Evolutionary conservation across 2,113 vertebrate species (phyloP).

Genomic region (Podiceps cristatus): DNA sequence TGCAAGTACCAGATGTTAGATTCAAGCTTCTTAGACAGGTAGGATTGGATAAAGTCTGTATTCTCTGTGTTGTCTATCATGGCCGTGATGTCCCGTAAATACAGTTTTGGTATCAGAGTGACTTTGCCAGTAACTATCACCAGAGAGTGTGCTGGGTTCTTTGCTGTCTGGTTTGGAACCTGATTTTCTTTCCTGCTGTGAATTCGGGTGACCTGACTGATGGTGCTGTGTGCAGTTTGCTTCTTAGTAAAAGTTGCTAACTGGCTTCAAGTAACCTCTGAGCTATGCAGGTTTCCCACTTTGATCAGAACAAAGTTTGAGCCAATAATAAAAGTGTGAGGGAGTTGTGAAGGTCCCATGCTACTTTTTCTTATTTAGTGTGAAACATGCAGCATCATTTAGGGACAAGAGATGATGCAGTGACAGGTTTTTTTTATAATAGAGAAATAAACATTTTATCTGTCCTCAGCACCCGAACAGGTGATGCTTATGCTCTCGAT

Average conservation of each 20-base stretch:
- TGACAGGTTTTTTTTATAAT: background rate
- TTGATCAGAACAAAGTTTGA: background rate
- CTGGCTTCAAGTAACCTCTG: background rate
- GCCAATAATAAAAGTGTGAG: background rate
- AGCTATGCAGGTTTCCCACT: background rate
- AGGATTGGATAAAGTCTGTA: background rate
- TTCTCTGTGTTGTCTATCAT: background rate
- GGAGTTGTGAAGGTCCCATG: background rate
- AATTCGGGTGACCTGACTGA: background rate
- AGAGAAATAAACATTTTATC: background rate
- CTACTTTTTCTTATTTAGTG: background rate
- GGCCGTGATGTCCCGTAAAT: background rate
- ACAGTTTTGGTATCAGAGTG: background rate
- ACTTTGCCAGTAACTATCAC: background rate
- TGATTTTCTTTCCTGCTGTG: background rate
- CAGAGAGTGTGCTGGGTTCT: background rate
- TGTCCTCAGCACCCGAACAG: background rate
- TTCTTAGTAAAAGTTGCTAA: background rate
- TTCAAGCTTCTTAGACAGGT: background rate
- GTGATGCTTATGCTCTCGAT: background rate
- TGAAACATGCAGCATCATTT: background rate
- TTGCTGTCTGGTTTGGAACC: background rate
- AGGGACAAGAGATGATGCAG: background rate
- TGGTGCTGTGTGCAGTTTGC: background rate
- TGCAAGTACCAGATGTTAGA: background rate